These are phyloP conservation scores for Aurelia aurita DNA, from an alignment of 30 jellyfish, hydroid and myxozoan genomes.

Conservation along the genomic window DNA sequence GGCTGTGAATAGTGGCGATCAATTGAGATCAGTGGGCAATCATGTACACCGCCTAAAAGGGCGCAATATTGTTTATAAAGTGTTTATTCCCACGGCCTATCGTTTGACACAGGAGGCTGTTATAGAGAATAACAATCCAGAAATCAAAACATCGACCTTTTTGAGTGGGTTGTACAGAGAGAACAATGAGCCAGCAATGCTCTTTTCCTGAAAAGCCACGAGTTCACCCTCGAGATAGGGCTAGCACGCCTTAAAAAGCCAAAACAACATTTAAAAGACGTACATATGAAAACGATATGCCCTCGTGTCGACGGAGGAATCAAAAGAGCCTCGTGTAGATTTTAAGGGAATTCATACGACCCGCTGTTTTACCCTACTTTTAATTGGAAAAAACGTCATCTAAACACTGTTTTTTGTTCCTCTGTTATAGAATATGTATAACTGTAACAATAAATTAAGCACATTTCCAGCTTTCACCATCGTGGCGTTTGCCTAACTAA, in stretches of 20 bases:
- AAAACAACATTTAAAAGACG: conserved; percentile 55
- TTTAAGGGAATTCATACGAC: conserved; percentile 47
- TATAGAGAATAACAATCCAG: conserved; percentile 51
- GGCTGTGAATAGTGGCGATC: no score
- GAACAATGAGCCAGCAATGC: conserved; percentile 42
- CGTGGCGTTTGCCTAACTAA: conserved; percentile 46
- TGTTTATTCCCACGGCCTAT: conserved; percentile 41
- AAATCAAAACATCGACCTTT: conserved; percentile 50
- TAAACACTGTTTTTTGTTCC: conserved; percentile 57
- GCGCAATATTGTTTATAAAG: neutral
- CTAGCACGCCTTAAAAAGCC: conserved; percentile 73
- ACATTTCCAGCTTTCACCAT: conserved; percentile 67
- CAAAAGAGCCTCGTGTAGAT: conserved; percentile 73
- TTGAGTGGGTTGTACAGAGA: conserved; percentile 40
- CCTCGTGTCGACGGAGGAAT: conserved; percentile 51
- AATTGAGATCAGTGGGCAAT: no score
- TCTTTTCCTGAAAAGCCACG: conserved; percentile 53
- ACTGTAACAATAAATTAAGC: conserved; percentile 61
- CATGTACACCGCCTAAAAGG: neutral
- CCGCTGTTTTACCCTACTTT: conserved; percentile 35
- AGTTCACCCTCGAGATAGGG: conserved; percentile 28
- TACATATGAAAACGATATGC: conserved; percentile 58
- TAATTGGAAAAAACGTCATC: conserved; percentile 65
- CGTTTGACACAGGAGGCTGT: conserved; percentile 69
- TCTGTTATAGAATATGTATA: conserved; percentile 60